These are phyloP conservation scores for Xenops minutus DNA, from an alignment of 2,797 vertebrate species.

Conservation along the genomic window DNA sequence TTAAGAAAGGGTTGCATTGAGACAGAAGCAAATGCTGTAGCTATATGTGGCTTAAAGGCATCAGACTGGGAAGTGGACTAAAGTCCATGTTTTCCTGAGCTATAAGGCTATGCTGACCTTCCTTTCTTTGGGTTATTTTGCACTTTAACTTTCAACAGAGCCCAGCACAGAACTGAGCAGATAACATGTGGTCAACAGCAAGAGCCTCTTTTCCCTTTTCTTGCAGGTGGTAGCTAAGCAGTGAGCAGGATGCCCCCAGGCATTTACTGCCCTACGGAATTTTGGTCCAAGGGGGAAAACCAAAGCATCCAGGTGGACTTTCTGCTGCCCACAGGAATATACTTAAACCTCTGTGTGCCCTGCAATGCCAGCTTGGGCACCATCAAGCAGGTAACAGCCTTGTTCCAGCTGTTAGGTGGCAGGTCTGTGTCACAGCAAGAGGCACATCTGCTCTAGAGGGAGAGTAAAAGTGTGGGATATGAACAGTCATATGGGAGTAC, in stretches of 20 bases:
- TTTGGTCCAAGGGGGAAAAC: slow-evolving; percentile 91
- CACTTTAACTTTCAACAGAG: neutral
- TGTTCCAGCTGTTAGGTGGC: neutral
- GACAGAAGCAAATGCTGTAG: neutral
- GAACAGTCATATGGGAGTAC: neutral
- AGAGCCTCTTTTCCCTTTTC: slow-evolving; percentile 22
- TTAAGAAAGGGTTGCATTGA: neutral
- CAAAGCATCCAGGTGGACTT: slow-evolving; percentile 90
- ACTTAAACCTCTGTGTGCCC: slow-evolving; percentile 89
- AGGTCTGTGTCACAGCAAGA: neutral
- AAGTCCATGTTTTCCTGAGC: neutral
- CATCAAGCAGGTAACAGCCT: slow-evolving; percentile 87
- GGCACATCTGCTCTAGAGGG: neutral
- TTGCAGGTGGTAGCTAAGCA: slow-evolving; percentile 80
- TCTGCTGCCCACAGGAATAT: slow-evolving; percentile 94
- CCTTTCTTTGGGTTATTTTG: neutral
- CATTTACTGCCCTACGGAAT: slow-evolving; percentile 91
- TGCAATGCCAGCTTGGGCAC: slow-evolving; percentile 87
- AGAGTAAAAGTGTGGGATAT: neutral
- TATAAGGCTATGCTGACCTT: neutral
- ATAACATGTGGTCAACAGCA: neutral
- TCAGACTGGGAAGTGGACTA: neutral
- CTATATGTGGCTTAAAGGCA: neutral
- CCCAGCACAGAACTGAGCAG: neutral
- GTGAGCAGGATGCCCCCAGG: slow-evolving; percentile 90